Conservation (phyloP, 2,888 invertebrate genomes). For the Spialia ferax region DNA sequence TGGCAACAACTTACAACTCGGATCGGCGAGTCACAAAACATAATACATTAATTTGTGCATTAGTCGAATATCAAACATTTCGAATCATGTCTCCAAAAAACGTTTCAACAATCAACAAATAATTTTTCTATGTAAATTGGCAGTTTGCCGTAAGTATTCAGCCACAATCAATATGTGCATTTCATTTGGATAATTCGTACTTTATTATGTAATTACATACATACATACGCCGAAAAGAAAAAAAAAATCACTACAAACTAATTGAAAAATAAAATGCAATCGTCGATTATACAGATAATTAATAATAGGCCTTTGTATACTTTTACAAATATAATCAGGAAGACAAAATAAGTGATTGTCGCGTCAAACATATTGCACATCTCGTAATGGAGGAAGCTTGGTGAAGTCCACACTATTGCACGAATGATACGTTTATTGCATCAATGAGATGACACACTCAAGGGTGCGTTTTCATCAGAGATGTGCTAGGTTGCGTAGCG, state of each 20-base stretch:
- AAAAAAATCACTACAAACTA: conserved; percentile 52
- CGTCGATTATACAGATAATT: conserved; percentile 49
- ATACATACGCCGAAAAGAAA: conserved; percentile 39
- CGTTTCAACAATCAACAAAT: background rate
- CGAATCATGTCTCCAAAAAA: conserved; percentile 19
- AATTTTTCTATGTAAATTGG: conserved; percentile 1
- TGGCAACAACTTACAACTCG: conserved; percentile 33
- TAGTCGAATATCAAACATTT: background rate
- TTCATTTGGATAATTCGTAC: conserved; percentile 51
- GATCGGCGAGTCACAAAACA: conserved; percentile 25
- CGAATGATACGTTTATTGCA: conserved; percentile 43
- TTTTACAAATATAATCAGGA: conserved; percentile 54
- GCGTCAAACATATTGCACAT: conserved; percentile 59
- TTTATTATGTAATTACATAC: conserved; percentile 50
- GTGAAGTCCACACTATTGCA: conserved; percentile 28
- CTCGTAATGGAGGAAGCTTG: background rate
- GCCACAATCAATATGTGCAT: conserved; percentile 49
- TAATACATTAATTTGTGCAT: conserved; percentile 33
- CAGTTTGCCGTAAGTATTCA: conserved; percentile 35
- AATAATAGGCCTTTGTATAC: conserved; percentile 54
- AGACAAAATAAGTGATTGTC: conserved; percentile 57
- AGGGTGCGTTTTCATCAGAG: too few relatives aligned
- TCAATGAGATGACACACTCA: conserved; percentile 36
- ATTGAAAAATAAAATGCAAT: conserved; percentile 56
- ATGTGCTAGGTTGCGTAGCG: too few relatives aligned